Percentiles rank a stretch among this genome's conserved stretches.
Conservation (phyloP, 92 coral and sea anemone genomes). For the Actinernus sp. region DNA sequence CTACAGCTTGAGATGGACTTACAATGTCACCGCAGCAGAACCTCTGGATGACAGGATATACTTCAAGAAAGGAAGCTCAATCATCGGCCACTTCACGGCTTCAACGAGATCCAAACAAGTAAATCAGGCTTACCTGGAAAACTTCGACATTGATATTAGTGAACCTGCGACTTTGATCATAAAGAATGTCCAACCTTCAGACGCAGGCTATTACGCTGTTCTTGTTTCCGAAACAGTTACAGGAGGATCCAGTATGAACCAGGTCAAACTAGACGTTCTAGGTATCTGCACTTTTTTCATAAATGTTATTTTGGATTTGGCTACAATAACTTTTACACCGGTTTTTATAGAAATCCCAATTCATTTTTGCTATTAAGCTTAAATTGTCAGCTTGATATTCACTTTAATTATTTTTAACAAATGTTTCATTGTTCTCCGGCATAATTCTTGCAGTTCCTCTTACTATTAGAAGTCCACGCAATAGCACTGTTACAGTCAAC, state of each 20-base stretch:
- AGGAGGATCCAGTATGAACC: background rate
- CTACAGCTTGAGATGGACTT: background rate
- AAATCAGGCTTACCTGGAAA: background rate
- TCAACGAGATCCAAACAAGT: background rate
- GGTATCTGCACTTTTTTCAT: no score
- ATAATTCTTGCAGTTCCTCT: conserved; percentile 8
- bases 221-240: background rate
- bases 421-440: background rate
- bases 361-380: background rate
- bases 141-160: background rate
- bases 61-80: background rate
- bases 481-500: conserved; percentile 11
- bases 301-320: no score
- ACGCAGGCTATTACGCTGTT: background rate
- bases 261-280: background rate
- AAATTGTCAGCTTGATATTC: background rate
- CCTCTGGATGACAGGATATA: background rate
- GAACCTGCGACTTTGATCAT: background rate
- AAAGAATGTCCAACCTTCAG: background rate
- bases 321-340: no score
- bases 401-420: background rate
- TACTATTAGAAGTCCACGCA: conserved; percentile 1
- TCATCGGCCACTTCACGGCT: background rate
- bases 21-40: background rate
- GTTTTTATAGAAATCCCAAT: background rate